These are phyloP conservation scores for Nephila pilipes DNA, from an alignment of 1,140 invertebrate genomes.

Conservation along the genomic window DNA sequence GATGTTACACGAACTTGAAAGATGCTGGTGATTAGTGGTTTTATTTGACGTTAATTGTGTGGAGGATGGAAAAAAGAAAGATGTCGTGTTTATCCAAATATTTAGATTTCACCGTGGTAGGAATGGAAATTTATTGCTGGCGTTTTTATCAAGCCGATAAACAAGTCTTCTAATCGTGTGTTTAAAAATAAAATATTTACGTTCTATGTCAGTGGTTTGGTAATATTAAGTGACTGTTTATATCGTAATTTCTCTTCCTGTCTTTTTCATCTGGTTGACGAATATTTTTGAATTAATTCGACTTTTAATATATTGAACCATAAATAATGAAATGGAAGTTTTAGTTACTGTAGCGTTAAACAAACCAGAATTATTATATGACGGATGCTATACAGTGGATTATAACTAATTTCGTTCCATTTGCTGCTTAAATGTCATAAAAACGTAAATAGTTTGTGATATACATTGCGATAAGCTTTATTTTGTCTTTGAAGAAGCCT, in stretches of 20 bases:
- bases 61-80: not conserved
- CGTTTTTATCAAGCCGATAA: not conserved
- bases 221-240: not conserved
- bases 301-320: no score
- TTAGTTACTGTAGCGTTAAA: no score
- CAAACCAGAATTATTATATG: no score
- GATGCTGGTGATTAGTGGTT: not conserved
- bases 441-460: no score
- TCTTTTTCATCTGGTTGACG: no score
- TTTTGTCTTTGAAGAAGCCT: no score
- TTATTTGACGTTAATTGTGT: constrained; percentile 26
- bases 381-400: no score
- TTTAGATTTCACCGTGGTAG: constrained; percentile 10
- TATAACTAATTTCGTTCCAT: no score
- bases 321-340: no score
- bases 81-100: constrained; percentile 9
- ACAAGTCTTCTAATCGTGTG: not conserved
- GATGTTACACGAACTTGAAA: not conserved
- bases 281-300: no score
- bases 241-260: not conserved
- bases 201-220: not conserved
- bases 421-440: no score
- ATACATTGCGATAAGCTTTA: no score
- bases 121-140: not conserved
- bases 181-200: constrained; percentile 23